Evolutionary conservation across 2,797 vertebrate genomes (phyloP).

Genomic region (Pipistrellus kuhlii): DNA sequence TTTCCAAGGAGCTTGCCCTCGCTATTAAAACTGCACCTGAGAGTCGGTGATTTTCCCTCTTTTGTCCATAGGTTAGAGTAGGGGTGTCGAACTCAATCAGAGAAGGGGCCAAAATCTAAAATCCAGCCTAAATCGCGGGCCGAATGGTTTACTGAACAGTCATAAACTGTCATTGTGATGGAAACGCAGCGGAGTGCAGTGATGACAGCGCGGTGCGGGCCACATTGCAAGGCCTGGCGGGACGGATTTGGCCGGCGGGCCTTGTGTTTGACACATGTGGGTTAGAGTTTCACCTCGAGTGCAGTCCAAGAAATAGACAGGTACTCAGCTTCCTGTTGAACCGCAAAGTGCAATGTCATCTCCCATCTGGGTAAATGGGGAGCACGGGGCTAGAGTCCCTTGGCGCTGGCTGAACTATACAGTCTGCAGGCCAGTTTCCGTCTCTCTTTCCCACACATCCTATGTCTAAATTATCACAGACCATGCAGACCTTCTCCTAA

Average conservation of each 20-base stretch:
- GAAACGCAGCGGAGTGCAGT: no score
- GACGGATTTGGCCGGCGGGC: no score
- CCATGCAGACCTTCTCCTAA: rapidly evolving
- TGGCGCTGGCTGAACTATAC: rapidly evolving
- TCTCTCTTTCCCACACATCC: rapidly evolving
- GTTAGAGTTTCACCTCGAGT: background rate
- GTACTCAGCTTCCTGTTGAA: background rate
- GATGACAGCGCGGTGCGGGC: no score
- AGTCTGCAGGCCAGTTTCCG: background rate
- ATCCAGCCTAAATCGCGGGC: no score
- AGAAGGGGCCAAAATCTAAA: no score
- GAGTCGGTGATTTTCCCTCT: background rate
- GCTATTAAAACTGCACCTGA: background rate
- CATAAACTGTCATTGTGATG: no score
- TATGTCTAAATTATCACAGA: background rate
- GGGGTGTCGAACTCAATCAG: no score
- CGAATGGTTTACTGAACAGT: no score
- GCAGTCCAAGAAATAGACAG: conserved; percentile 29
- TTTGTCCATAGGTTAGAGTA: background rate
- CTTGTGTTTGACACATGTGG: no score
- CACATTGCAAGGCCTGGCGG: no score
- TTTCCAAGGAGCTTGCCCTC: background rate
- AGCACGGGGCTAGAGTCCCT: background rate
- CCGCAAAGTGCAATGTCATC: background rate
- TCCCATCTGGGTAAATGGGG: background rate